Conservation (phyloP, 2,888 invertebrate species). For the Epinotia ramella region DNA sequence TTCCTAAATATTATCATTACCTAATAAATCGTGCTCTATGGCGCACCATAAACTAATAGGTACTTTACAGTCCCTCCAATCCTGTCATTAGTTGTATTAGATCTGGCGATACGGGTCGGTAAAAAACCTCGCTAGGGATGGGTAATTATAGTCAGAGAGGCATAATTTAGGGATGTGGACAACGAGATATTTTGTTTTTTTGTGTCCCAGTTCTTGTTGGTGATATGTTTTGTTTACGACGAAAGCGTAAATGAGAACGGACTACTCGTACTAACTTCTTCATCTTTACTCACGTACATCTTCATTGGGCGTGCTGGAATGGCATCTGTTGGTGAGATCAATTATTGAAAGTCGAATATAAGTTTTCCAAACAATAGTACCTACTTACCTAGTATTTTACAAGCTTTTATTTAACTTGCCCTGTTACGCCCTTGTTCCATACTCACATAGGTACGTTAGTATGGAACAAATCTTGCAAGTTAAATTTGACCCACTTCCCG, state of each 20-base stretch:
- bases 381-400: too few species aligned
- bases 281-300: too few species aligned
- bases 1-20: conserved; percentile 43
- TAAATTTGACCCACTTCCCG: too few species aligned
- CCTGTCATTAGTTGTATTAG: conserved; percentile 79
- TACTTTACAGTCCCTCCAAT: conserved; percentile 65
- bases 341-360: too few species aligned
- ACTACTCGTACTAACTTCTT: neutral
- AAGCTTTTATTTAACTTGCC: too few species aligned
- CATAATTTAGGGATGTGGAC: conserved; percentile 51
- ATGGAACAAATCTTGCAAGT: too few species aligned
- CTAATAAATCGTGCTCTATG: conserved; percentile 48
- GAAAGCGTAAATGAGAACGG: neutral
- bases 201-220: conserved; percentile 29
- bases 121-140: conserved; percentile 52
- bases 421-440: too few species aligned
- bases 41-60: conserved; percentile 61
- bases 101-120: conserved; percentile 66
- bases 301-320: too few species aligned
- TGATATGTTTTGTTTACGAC: conserved; percentile 18
- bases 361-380: too few species aligned
- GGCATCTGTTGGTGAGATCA: too few species aligned
- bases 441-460: too few species aligned
- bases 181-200: conserved; percentile 44
- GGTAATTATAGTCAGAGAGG: conserved; percentile 51